Base-by-base conservation (phyloP, 1,140 invertebrate species). In the Mactra quadrangularis region DNA sequence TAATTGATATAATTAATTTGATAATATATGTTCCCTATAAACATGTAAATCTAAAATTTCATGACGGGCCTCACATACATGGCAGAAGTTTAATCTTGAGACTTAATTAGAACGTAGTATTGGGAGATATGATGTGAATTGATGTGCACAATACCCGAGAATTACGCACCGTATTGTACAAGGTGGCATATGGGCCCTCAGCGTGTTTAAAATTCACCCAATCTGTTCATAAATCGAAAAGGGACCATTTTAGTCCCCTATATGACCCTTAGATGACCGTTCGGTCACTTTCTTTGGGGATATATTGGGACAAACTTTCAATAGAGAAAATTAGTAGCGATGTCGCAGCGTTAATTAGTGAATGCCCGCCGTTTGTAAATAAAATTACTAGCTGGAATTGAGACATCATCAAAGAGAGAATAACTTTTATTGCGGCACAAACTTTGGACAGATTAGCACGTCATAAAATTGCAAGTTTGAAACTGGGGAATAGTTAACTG, bases 161-260 rank as follows among this genome's bases (percentile, higher is more conserved):
- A 66, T 66, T 78, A 66, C 47, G 50, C 62, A 17, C 76, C 45
- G 76, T 78, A 78, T 78, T 78, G 76, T 68, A 78, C 76, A 78
- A 68, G 62, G 76, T 78, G 76, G 64, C 76, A 78, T 78, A 78
- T 78, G 76, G 76, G 47, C 62, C 29, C 60, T 41, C 59, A 57
- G 50, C 50, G n/a, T 41, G 60, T 33, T 52, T 68, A 66, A 55
- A 55, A 47, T 50, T 27, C 60, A 47, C 74, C 22, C 76, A 78
- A 78, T 66, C 76, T 78, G 76, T 78, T 38, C 60, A 66, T 55
- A 68, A 27, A 66, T 22, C 60, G 57, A 41, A 45, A 38, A 38
- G 50, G 59, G 25, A 29, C 31, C 45, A 25, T 68, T 53, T 53
- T 66, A 38, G 76, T 50, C 62, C 76, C 64, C 33, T 25, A 33